phyloP scores from a whole-genome alignment of 2,888 invertebrate genomes.

The Chaetoderma sp. region DNA sequence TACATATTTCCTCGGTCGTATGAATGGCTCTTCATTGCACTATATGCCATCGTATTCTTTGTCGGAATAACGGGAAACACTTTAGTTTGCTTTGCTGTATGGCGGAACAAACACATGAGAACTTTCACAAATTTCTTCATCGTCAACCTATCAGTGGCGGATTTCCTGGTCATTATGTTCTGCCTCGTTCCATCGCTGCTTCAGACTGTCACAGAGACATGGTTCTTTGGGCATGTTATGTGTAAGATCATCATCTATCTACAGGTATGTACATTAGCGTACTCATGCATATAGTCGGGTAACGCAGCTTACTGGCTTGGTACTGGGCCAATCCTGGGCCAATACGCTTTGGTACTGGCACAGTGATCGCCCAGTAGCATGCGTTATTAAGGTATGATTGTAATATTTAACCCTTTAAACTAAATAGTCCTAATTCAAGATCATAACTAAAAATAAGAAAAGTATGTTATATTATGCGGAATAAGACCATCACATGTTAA shows the following conservation, averaged over 20 bases:
- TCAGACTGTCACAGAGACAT: slow-evolving; percentile 92
- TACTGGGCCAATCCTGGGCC: too few relatives aligned
- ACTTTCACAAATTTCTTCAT: slow-evolving; percentile 93
- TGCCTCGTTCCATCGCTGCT: slow-evolving; percentile 87
- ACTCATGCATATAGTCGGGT: too few relatives aligned
- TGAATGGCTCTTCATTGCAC: slow-evolving; percentile 82
- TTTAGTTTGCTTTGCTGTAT: slow-evolving; percentile 87
- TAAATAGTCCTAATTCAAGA: too few relatives aligned
- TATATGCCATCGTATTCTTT: slow-evolving; percentile 82
- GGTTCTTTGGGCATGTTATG: slow-evolving; percentile 87
- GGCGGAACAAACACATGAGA: slow-evolving; percentile 86
- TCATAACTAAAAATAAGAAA: too few relatives aligned
- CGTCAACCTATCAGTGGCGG: slow-evolving; percentile 84
- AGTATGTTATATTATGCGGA: too few relatives aligned
- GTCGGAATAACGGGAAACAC: slow-evolving; percentile 87
- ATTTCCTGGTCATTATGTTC: slow-evolving; percentile 87
- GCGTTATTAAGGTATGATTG: too few relatives aligned
- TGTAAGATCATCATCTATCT: slow-evolving; percentile 89
- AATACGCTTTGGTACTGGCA: too few relatives aligned
- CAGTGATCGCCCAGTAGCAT: too few relatives aligned
- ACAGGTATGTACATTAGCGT: slow-evolving; percentile 85
- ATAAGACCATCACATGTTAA: too few relatives aligned
- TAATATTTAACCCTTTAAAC: too few relatives aligned
- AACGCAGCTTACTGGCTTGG: too few relatives aligned
- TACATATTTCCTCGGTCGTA: slow-evolving; percentile 71